Base-by-base conservation (phyloP, 1,140 invertebrate genomes). In the Listronotus bonariensis region DNA sequence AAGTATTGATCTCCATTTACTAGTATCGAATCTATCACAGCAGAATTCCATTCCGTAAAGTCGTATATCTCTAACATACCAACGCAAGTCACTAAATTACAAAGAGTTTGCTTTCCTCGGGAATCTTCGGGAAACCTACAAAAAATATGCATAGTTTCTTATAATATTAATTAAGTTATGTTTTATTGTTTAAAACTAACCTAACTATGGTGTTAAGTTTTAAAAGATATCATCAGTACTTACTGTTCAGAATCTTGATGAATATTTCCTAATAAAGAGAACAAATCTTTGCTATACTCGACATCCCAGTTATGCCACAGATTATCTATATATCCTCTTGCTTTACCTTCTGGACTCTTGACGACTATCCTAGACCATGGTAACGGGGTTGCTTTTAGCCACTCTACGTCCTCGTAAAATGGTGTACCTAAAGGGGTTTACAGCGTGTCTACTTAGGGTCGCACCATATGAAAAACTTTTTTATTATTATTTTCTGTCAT, bases 261-360 rank as follows among this genome's bases (percentile, higher is more conserved):
- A 12, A 86, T 63, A 18, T 80, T 82, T 3, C 85, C 84, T 80
- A 83, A 83, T 0, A 87, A 69, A 0, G 85, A 86, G 75, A 80
- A 87, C 3, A 87, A 69, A 52, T 86, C 83, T 0, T 82, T 81
- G n/a, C 81, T 79, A 67, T 85, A 86, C 74, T 87, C 85, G 3
- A 86, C 80, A 67, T 86, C 83, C 81, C 83, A 87, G 57, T 85
- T 80, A 69, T 84, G 83, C 79, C 84, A 77, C 74, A 79, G 73
- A 46, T 60, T 68, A 43, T 72, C 70, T 4, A 43, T 18, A 42
- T 46, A 57, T 10, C 69, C 70, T 49, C 72, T 42, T 5, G 32
- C 26, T 38, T 60, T 60, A 70, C 58, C 68, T 31, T 36, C 42
- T 17, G 74, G 48, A 11, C 68, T 52, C 57, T 71, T 62, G 8